A percentile compares a stretch with the other conserved stretches of the same genome.
These are phyloP conservation scores for Carterocephalus palaemon DNA, from an alignment of 2,888 invertebrate species.

Conservation along the genomic window DNA sequence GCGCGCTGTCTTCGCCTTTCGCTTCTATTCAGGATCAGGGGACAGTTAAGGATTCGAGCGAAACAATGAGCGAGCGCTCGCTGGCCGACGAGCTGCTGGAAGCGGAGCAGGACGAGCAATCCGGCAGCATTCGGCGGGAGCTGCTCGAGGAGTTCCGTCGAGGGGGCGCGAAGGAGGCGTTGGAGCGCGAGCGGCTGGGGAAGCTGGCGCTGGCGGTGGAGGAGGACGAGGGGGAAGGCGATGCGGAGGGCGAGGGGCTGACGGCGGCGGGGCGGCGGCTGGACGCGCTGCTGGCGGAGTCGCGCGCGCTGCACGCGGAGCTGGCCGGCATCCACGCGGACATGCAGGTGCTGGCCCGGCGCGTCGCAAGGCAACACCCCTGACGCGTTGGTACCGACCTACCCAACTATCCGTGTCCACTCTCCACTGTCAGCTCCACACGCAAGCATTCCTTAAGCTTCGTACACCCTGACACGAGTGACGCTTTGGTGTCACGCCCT, in stretches of 20 bases:
- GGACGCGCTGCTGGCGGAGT: slow-evolving; percentile 68
- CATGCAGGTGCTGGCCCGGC: slow-evolving; percentile 76
- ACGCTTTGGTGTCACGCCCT: too few species aligned
- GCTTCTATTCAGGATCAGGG: slow-evolving; percentile 42
- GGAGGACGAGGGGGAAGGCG: slow-evolving; percentile 52
- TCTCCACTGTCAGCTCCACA: too few species aligned
- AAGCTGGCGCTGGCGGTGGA: slow-evolving; percentile 68
- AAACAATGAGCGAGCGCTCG: slow-evolving; percentile 45
- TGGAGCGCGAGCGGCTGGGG: slow-evolving; percentile 64
- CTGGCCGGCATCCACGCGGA: slow-evolving; percentile 71
- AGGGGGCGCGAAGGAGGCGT: slow-evolving; percentile 50
- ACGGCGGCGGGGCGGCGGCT: slow-evolving; percentile 59
- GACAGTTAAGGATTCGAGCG: slow-evolving; percentile 24
- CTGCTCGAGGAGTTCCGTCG: slow-evolving; percentile 46
- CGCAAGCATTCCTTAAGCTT: too few species aligned
- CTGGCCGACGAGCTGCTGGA: slow-evolving; percentile 66
- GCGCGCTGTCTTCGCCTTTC: slow-evolving; percentile 58
- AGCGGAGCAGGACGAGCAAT: slow-evolving; percentile 57
- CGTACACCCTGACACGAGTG: too few species aligned
- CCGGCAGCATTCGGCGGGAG: slow-evolving; percentile 42
- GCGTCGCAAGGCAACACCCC: slow-evolving; percentile 59
- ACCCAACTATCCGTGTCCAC: slow-evolving; percentile 34
- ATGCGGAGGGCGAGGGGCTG: slow-evolving; percentile 47
- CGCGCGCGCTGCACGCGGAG: slow-evolving; percentile 65
- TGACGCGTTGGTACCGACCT: slow-evolving; percentile 69